A percentile compares a stretch with the other conserved stretches of the same genome.
phyloP scores from a whole-genome alignment of 2,888 invertebrate genomes.

The Panopea generosa region DNA sequence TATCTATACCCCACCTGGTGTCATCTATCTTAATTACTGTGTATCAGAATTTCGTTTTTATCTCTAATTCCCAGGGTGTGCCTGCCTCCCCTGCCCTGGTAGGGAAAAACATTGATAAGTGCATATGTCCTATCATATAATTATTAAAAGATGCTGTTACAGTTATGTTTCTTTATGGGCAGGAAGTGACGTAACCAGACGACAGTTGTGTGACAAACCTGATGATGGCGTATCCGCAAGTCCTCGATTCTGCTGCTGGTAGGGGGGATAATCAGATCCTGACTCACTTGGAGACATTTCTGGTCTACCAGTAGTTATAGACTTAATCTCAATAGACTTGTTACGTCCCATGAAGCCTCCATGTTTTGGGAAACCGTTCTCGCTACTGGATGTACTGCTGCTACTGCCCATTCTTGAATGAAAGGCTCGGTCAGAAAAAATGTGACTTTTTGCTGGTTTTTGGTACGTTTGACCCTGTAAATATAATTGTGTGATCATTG shows the following conservation, averaged over 20 bases:
- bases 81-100: too few species aligned
- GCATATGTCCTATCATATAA: too few species aligned
- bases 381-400: constrained; percentile 48
- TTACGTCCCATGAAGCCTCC: constrained; percentile 43
- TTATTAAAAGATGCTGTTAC: too few species aligned
- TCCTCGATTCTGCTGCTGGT: constrained; percentile 51
- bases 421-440: constrained; percentile 61
- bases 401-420: constrained; percentile 59
- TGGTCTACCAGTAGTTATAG: constrained; percentile 41
- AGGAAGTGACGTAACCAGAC: too few species aligned
- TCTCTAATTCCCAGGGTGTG: too few species aligned
- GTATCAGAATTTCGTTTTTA: too few species aligned
- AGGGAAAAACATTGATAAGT: too few species aligned
- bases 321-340: constrained; percentile 41
- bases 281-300: constrained; percentile 63
- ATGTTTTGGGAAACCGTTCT: constrained; percentile 11
- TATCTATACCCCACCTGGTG: too few species aligned
- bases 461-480: constrained; percentile 58
- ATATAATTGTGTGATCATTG: too few species aligned
- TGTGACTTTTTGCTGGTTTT: constrained; percentile 51
- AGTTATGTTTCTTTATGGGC: too few species aligned
- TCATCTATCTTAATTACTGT: too few species aligned
- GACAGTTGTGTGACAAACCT: too few species aligned
- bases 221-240: constrained; percentile 65
- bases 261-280: constrained; percentile 54